A percentile compares a stretch with the other conserved stretches of the same genome.
phyloP scores from a whole-genome alignment of 2,888 invertebrate genomes.

The Eutolmus rufibarbis region DNA sequence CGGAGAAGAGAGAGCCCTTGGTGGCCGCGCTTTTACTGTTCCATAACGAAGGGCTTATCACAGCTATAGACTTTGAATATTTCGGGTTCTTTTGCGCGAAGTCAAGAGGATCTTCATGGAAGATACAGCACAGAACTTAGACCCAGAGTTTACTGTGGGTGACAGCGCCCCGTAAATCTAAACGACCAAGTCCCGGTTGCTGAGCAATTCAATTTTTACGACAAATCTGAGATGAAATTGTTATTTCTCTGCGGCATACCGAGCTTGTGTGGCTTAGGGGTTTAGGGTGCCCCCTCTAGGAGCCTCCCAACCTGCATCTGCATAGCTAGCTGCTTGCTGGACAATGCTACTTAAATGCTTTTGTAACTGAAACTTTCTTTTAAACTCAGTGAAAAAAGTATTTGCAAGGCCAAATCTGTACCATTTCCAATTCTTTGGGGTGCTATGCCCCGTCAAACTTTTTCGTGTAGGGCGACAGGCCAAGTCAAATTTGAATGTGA shows the following conservation, averaged over 20 bases:
- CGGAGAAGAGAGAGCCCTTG: not conserved
- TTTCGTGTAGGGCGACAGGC: not conserved
- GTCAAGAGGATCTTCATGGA: not conserved
- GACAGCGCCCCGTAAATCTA: not conserved
- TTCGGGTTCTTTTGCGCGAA: not conserved
- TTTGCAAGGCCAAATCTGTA: not conserved
- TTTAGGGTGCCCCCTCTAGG: not conserved
- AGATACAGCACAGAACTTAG: not conserved
- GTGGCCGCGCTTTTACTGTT: constrained; percentile 7
- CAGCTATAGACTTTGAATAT: constrained; percentile 29
- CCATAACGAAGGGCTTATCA: constrained; percentile 14
- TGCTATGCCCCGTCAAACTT: not conserved
- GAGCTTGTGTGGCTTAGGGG: not conserved
- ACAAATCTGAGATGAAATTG: not conserved
- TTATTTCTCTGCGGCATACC: not conserved
- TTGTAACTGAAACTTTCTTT: not conserved
- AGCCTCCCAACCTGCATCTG: not conserved
- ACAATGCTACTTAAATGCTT: not conserved
- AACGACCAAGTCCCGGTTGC: not conserved
- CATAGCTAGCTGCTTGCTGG: not conserved
- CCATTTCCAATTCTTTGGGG: not conserved
- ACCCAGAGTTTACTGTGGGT: not conserved
- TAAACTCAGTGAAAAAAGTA: not conserved
- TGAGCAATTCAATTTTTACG: not conserved
- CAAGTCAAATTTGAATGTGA: not conserved